Evolutionary conservation across 2,888 invertebrate species (phyloP).

Genomic region (Pyrochroa serraticornis): DNA sequence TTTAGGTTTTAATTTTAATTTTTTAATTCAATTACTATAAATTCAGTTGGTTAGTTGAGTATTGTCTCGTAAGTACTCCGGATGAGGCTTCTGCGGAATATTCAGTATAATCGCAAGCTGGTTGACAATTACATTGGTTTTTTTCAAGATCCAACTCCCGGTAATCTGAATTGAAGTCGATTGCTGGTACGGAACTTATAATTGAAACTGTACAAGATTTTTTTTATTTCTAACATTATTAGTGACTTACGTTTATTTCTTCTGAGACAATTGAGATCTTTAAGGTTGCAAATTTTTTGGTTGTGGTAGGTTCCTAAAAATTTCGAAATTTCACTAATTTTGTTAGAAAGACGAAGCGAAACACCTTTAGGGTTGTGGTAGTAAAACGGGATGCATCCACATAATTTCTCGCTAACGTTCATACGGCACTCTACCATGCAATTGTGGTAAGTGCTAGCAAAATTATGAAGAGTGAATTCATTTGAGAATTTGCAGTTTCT

Average conservation of each 20-base stretch:
- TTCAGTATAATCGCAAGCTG: slow-evolving; percentile 68
- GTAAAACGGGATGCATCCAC: slow-evolving; percentile 68
- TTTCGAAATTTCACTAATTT: neutral
- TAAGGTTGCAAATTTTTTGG: neutral
- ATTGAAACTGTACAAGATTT: no score
- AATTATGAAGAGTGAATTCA: slow-evolving; percentile 59
- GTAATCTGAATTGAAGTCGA: slow-evolving; percentile 33
- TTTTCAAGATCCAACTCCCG: slow-evolving; percentile 18
- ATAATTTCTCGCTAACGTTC: slow-evolving; percentile 57
- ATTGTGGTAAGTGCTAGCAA: slow-evolving; percentile 67
- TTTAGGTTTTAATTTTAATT: slow-evolving; percentile 1
- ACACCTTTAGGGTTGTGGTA: slow-evolving; percentile 57
- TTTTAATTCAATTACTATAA: slow-evolving; percentile 41
- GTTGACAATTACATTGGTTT: slow-evolving; percentile 62
- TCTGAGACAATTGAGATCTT: slow-evolving; percentile 1
- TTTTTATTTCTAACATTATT: no score
- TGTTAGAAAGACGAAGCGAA: neutral
- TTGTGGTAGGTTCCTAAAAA: no score
- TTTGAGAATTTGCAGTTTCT: slow-evolving; percentile 67
- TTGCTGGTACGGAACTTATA: slow-evolving; percentile 57
- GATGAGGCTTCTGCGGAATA: slow-evolving; percentile 71
- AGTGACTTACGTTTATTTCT: neutral
- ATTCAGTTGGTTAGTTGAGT: slow-evolving; percentile 36
- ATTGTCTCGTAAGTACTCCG: slow-evolving; percentile 34
- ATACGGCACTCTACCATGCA: slow-evolving; percentile 68